Conservation (phyloP, 64 coral and sea anemone genomes). For the Acropora tenuis region DNA sequence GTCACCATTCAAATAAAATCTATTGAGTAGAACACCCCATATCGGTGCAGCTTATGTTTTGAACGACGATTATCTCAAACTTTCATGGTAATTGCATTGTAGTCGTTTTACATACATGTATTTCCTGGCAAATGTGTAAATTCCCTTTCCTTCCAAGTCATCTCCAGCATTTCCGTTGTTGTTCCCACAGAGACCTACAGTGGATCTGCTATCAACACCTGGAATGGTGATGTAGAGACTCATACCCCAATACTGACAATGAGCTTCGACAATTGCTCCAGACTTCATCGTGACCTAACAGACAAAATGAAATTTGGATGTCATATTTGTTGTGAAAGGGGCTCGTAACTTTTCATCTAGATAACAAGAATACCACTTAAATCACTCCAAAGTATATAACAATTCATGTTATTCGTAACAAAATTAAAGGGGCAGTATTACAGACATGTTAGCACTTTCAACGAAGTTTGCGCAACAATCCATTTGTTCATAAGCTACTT, state of each 20-base stretch:
- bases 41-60: background rate
- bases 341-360: no score
- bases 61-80: background rate
- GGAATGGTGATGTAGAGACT: constrained; percentile 82
- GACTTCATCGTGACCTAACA: constrained; percentile 73
- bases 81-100: background rate
- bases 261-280: constrained; percentile 64
- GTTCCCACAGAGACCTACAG: constrained; percentile 87
- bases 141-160: constrained; percentile 51
- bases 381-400: no score
- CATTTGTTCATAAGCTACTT: no score
- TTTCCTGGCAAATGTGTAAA: constrained; percentile 76
- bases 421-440: no score
- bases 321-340: no score
- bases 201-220: constrained; percentile 42
- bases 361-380: no score
- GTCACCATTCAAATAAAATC: background rate
- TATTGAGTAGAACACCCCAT: background rate
- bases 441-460: no score
- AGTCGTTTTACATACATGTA: constrained; percentile 61
- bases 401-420: no score
- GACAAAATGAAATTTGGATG: background rate
- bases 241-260: constrained; percentile 61
- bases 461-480: no score
- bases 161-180: constrained; percentile 71